These are phyloP conservation scores for Bubo scandiacus DNA, from an alignment of 2,113 vertebrate species.

Conservation along the genomic window DNA sequence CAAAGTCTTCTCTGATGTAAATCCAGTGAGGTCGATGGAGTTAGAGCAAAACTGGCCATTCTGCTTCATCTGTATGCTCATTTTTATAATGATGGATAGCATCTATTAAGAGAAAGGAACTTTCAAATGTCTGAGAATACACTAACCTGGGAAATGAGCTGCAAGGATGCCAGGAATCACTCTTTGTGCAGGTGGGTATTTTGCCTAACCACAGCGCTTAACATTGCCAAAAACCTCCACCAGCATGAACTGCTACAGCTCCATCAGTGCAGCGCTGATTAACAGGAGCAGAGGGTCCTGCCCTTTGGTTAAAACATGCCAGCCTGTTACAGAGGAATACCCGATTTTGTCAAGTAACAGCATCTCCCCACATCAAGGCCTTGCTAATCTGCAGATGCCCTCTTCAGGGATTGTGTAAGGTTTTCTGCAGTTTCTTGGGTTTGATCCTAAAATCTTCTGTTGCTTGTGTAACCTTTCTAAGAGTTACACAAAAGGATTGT, in stretches of 20 bases:
- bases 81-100: constrained; percentile 29
- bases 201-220: background rate
- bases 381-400: background rate
- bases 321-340: background rate
- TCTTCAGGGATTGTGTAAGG: background rate
- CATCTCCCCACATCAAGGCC: background rate
- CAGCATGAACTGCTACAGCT: background rate
- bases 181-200: background rate
- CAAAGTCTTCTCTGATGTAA: constrained; percentile 35
- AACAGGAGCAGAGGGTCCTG: background rate
- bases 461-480: background rate
- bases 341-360: background rate
- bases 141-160: constrained; percentile 11
- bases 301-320: background rate
- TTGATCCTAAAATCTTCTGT: background rate
- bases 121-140: constrained; percentile 3
- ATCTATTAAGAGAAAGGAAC: background rate
- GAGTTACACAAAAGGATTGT: background rate
- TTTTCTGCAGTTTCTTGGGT: background rate
- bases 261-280: background rate
- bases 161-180: background rate
- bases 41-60: constrained; percentile 3
- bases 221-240: background rate
- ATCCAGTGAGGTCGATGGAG: constrained; percentile 35
- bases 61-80: background rate